Evolutionary conservation across 2,797 vertebrate species (phyloP).

Genomic region (Artibeus jamaicensis): DNA sequence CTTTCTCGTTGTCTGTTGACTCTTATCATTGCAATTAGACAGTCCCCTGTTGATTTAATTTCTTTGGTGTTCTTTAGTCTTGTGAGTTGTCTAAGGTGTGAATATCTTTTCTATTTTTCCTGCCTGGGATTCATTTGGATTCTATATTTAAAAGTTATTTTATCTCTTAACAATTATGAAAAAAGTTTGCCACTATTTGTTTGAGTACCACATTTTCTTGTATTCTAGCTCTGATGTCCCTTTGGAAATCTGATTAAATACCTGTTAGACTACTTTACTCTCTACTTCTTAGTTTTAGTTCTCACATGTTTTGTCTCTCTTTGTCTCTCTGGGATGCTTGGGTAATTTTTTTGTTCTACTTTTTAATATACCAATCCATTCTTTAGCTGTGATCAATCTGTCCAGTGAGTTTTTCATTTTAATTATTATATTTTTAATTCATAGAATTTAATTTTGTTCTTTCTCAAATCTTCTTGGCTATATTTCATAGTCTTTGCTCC

Average conservation of each 20-base stretch:
- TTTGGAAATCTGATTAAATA: not conserved
- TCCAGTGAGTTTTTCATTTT: constrained; percentile 47
- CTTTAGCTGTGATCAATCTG: constrained; percentile 39
- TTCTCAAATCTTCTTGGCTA: not conserved
- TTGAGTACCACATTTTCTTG: not conserved
- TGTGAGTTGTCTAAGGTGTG: not conserved
- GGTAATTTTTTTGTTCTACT: not conserved
- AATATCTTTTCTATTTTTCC: not conserved
- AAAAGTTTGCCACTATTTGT: not conserved
- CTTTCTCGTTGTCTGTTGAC: not conserved
- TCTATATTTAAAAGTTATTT: constrained; percentile 34
- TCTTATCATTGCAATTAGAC: not conserved
- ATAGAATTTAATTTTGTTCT: constrained; percentile 9
- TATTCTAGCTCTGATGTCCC: not conserved
- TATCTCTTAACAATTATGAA: not conserved
- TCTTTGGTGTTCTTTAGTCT: not conserved
- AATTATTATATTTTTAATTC: constrained; percentile 45
- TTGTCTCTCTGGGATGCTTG: not conserved
- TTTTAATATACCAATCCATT: not conserved
- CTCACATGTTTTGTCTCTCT: not conserved
- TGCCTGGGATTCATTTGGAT: not conserved
- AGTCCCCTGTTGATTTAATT: not conserved
- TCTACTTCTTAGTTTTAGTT: constrained; percentile 4
- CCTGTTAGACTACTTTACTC: not conserved
- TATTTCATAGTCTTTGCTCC: constrained; percentile 31